phyloP scores from a whole-genome alignment of 2,113 vertebrate genomes.

The Butastur rufipennis region DNA sequence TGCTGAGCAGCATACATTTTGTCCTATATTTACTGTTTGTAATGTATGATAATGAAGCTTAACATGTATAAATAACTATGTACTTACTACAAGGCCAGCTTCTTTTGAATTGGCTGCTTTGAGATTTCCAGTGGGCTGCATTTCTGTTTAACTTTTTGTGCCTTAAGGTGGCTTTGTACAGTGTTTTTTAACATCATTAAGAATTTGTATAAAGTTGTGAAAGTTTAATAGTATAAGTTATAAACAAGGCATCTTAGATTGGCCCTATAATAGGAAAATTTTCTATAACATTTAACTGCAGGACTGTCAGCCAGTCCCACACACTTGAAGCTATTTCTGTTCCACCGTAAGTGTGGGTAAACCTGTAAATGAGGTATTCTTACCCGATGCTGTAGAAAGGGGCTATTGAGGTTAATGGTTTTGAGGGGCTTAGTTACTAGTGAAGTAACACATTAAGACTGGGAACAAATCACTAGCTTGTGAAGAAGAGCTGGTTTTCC shows the following conservation, averaged over 20 bases:
- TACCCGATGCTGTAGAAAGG: not conserved
- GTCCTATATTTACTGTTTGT: not conserved
- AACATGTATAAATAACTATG: not conserved
- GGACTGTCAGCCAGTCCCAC: not conserved
- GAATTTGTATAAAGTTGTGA: constrained; percentile 15
- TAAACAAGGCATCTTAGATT: not conserved
- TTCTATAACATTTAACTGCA: not conserved
- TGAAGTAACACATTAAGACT: not conserved
- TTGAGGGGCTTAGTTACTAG: not conserved
- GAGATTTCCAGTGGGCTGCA: not conserved
- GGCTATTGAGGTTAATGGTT: not conserved
- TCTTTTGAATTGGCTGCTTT: constrained; percentile 35
- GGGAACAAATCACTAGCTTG: not conserved
- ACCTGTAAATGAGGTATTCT: not conserved
- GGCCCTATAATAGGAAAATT: not conserved
- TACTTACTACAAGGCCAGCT: constrained; percentile 18
- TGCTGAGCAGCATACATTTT: not conserved
- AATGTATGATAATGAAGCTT: not conserved
- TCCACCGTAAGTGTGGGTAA: not conserved
- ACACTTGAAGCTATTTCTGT: not conserved
- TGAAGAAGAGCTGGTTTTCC: not conserved
- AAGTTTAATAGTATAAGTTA: not conserved
- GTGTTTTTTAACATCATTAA: not conserved
- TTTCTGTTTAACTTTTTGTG: constrained; percentile 20
- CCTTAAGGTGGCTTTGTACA: constrained; percentile 50